Base-by-base conservation (phyloP, 1,140 invertebrate species). In the Trichonephila clavipes region DNA sequence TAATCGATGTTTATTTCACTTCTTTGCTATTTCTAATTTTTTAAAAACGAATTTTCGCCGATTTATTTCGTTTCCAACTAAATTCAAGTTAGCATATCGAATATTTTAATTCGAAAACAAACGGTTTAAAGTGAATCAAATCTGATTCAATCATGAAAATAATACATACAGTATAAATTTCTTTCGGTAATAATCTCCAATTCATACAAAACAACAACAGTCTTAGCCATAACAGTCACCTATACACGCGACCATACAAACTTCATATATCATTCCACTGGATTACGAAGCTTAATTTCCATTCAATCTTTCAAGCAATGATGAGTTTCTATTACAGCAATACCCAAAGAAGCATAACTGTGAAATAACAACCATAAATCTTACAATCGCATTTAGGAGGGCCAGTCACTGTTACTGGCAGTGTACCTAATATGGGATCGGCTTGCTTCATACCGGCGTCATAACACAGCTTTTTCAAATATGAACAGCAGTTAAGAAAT, bases 271-370 rank as follows among this genome's bases (percentile, higher is more conserved):
- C 69, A n/a, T n/a, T 66, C 64, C 64, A 72, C 69, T 8, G 12
- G 24, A 72, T 72, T 34, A 72, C 69, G 14, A 34, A 21, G n/a
- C 69, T 72, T 21, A 18, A 19, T 64, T 64, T 5, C 69, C 14
- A 72, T 72, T 72, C 69, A 34, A 72, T 16, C 69, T 28, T 72
- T 28, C 69, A 66, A 66, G 21, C n/a, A 24, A 34, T 34, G 69
- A 34, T 72, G 69, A 16, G 24, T 72, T 66, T n/a, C 64, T 66
- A 66, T 66, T 72, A 72, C 69, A 28, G 69, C 69, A 72, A 72
- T 34, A 72, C 28, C 28, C 28, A 72, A 34, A 72, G 69, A 19
- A 28, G 69, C 69, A 18, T 72, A 72, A 72, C 69, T 72, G 69
- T 72, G 24, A 72, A 72, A 72, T 72, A 72, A 72, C 69, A 14